phyloP scores from a whole-genome alignment of 2,797 vertebrate species.

The Acropternis orthonyx region DNA sequence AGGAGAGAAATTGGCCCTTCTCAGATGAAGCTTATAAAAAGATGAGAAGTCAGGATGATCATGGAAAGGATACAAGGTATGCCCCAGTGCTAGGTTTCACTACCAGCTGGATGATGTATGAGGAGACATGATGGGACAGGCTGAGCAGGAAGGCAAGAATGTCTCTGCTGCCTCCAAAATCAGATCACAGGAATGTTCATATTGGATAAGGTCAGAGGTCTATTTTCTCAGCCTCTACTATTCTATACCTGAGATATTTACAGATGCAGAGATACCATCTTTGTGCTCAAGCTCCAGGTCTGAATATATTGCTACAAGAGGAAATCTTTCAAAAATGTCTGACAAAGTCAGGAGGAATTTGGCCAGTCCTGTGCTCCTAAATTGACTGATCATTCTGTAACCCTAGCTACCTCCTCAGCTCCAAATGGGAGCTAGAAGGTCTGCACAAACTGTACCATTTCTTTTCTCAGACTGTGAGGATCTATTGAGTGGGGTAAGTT shows the following conservation, averaged over 20 bases:
- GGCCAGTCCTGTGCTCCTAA: neutral
- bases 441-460: neutral
- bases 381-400: neutral
- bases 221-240: neutral
- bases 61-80: fast-evolving
- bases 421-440: neutral
- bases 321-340: neutral
- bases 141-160: neutral
- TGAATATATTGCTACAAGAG: neutral
- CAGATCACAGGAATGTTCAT: neutral
- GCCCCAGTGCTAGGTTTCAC: neutral
- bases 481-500: neutral
- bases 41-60: neutral
- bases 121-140: neutral
- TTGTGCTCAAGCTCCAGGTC: neutral
- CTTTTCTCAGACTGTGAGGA: neutral
- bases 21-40: neutral
- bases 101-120: neutral
- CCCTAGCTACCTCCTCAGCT: neutral
- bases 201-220: neutral
- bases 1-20: neutral
- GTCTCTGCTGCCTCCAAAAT: neutral
- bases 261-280: neutral
- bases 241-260: neutral
- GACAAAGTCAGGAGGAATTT: neutral